Base-by-base conservation (phyloP, 2,113 vertebrate genomes). In the Arenaria interpres region DNA sequence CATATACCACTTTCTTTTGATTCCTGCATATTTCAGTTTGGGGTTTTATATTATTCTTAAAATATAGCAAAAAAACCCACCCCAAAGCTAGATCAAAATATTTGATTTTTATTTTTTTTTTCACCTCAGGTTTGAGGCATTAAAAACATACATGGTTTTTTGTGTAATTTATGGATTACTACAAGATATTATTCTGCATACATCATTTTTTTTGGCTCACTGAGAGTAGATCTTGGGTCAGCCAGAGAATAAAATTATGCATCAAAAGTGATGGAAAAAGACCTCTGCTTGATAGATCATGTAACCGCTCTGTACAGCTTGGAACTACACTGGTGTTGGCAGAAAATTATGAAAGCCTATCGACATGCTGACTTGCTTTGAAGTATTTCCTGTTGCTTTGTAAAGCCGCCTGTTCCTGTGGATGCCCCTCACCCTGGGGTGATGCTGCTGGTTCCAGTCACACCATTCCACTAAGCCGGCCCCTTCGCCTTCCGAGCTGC, bases 151-250 rank as follows among this genome's bases (percentile, higher is more conserved):
- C 7, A 24, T 57, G 30, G 13, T 9, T 60, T 73, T 41, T 62
- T 39, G 72, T 93, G 57, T 86, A 84, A 81, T 74, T 77, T 77
- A 37, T 92, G 94, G 88, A 86, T 93, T 92, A 88, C 56, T 88
- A 0, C 54, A 87, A 78, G 80, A 89, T 93, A 72, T 68, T 88
- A 86, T 86, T 76, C 92, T 60, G 57, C 68, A 93, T 78, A 48
- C 79, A 79, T 96, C 79, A 93, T 84, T 67, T 73, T 88, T 82
- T 80, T 93, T 97, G 93, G 93, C 96, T 93, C 45, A 33, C 50
- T 53, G 54, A 11, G 48, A 81, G 54, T 56, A 50, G 75, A 25
- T 37, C 68, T 93, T 75, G 60, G 90, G 94, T 95, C 92, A 96
- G 95, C 93, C 93, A 94, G 73, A 81, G 85, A 94, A 90, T 89